Conservation (phyloP, 1,140 invertebrate species). For the Eupristina koningsbergeri region DNA sequence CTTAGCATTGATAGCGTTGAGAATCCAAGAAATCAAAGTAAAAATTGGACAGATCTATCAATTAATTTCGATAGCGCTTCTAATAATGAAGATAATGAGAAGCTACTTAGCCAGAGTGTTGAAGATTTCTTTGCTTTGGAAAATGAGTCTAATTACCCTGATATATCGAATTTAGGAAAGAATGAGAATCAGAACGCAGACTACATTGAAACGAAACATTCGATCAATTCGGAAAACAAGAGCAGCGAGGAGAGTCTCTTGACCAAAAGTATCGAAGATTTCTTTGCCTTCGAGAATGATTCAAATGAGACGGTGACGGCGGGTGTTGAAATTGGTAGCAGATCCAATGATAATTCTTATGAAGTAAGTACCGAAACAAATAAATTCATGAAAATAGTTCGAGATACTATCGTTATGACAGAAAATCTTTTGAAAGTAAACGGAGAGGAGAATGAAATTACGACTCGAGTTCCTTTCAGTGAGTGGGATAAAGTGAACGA, state of each 20-base stretch:
- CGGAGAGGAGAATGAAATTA: not conserved
- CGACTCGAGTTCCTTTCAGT: not conserved
- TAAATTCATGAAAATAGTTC: not conserved
- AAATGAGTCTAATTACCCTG: not conserved
- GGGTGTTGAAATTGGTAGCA: not conserved
- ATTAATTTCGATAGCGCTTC: not conserved
- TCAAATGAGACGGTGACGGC: not conserved
- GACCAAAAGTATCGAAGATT: constrained; percentile 26
- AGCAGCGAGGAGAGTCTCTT: not conserved
- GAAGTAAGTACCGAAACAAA: not conserved
- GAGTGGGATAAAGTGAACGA: not conserved
- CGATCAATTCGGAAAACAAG: not conserved
- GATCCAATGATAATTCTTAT: not conserved
- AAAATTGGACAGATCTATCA: not conserved
- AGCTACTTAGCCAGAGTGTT: not conserved
- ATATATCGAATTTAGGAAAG: not conserved
- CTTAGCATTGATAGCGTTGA: not conserved
- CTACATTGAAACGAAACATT: not conserved
- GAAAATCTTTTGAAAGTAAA: not conserved
- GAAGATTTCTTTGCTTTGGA: not conserved
- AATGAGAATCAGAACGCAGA: not conserved
- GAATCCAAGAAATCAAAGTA: not conserved
- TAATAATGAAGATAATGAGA: not conserved
- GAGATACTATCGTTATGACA: not conserved
- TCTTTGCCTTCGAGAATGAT: not conserved